These are phyloP conservation scores for Euplagia quadripunctaria DNA, from an alignment of 2,888 invertebrate genomes.

Conservation along the genomic window DNA sequence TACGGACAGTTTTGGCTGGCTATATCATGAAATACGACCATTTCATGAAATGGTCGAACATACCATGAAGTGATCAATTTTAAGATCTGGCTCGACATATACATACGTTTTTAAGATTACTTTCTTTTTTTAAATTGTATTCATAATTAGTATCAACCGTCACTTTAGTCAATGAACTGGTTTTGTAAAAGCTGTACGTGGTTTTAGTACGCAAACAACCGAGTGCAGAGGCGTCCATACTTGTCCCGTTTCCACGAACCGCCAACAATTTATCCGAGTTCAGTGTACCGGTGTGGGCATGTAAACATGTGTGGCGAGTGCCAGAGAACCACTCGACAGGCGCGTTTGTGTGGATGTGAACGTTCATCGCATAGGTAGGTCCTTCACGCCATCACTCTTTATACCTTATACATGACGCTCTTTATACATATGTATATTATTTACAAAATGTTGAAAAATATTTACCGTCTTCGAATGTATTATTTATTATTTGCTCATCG, in stretches of 20 bases:
- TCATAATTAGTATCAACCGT: conserved; percentile 49
- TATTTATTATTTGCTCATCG: background rate
- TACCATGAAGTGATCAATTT: too few species aligned
- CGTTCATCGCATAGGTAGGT: conserved; percentile 34
- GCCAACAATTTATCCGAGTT: conserved; percentile 77
- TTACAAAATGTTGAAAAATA: background rate
- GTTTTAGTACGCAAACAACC: conserved; percentile 57
- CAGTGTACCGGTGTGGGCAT: conserved; percentile 72
- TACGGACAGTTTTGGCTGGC: too few species aligned
- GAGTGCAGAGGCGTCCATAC: conserved; percentile 52
- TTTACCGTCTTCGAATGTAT: conserved; percentile 1
- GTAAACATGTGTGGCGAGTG: conserved; percentile 64
- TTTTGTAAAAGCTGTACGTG: conserved; percentile 53
- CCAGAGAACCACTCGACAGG: conserved; percentile 44
- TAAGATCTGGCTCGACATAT: conserved; percentile 2
- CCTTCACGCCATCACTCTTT: conserved; percentile 8
- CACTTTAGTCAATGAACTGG: conserved; percentile 60
- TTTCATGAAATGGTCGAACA: too few species aligned
- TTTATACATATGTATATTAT: conserved; percentile 2
- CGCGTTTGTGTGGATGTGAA: conserved; percentile 41
- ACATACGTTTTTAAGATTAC: conserved; percentile 5
- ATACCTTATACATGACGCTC: conserved; percentile 6
- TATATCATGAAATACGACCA: too few species aligned
- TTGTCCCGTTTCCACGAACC: conserved; percentile 76
- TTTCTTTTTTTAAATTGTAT: conserved; percentile 16